Base-by-base conservation (phyloP, 2,797 vertebrate genomes). In the Fundulus diaphanus region DNA sequence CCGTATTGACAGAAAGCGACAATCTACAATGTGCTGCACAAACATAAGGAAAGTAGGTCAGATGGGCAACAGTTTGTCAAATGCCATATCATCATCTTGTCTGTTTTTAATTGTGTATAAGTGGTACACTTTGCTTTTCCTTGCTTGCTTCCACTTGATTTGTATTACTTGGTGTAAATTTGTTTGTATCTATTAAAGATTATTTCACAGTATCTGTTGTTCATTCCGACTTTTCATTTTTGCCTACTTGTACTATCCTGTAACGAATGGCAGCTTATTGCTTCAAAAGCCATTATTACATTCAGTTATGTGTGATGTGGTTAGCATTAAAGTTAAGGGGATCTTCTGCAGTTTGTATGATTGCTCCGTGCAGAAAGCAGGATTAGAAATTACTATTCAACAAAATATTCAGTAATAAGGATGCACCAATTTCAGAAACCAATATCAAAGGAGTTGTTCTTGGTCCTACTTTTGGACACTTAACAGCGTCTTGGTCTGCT, bases 161-260 rank as follows among this genome's bases (percentile, higher is more conserved):
- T 96, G 92, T 96, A 96, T 95, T 92, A 81, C 85, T 94, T 92
- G 92, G 91, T 96, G 95, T 97, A 97, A 95, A 94, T 96, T 90
- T 95, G 92, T 95, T 96, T 94, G 88, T 96, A 96, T 95, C 94
- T 95, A 97, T 96, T 97, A 93, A 96, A 96, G 92, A 96, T 96
- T 96, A 97, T 97, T 96, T 96, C 93, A 90, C 94, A 92, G 84
- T 83, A 86, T 40, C 51, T 82, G 70, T 37, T 66, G 27, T 65
- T 61, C 3, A 52, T 27, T 11, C 5, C 12, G 37, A 59, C 29
- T 51, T 24, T 16, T 61, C 18, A 1, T 12, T 46, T 22, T n/a
- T n/a, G 46, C 15, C 12, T 63, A 31, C 48, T 40, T 7, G 24
- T 2, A 8, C 1, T 2, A 33, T 33, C 1, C 31, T 37, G 1